Conservation (phyloP, 2,888 invertebrate species). For the Amblyjoppa proteus region DNA sequence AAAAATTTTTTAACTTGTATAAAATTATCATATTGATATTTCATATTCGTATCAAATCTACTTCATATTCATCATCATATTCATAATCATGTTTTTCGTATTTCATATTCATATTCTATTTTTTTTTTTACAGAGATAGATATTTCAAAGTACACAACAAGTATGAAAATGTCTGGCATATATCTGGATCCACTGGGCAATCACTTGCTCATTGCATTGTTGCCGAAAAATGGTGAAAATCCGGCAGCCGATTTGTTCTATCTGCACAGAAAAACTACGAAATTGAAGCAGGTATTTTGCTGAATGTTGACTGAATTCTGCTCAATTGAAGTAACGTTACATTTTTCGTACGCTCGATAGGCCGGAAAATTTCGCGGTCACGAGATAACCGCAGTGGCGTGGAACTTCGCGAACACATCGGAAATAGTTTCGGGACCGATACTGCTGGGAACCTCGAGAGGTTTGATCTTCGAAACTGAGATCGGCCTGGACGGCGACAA, state of each 20-base stretch:
- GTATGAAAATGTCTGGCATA: slow-evolving; percentile 88
- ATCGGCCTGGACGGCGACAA: slow-evolving; percentile 93
- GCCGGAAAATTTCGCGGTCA: slow-evolving; percentile 89
- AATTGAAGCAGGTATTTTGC: slow-evolving; percentile 87
- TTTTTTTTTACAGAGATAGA: slow-evolving; percentile 89
- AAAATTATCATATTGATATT: not conserved
- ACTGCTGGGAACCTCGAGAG: slow-evolving; percentile 95
- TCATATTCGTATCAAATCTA: no score
- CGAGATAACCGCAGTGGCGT: slow-evolving; percentile 96
- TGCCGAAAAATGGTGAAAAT: slow-evolving; percentile 87
- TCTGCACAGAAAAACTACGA: slow-evolving; percentile 91
- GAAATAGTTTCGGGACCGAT: slow-evolving; percentile 93
- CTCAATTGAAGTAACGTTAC: slow-evolving; percentile 15
- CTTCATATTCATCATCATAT: not conserved
- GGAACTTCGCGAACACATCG: slow-evolving; percentile 92
- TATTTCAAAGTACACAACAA: slow-evolving; percentile 88
- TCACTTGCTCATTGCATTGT: slow-evolving; percentile 92
- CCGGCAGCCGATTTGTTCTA: slow-evolving; percentile 92
- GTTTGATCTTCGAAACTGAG: slow-evolving; percentile 96
- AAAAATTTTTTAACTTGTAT: no score
- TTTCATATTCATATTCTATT: not conserved
- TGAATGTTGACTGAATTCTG: slow-evolving; percentile 16
- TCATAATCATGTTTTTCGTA: slow-evolving; percentile 1
- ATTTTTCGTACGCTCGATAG: slow-evolving; percentile 83
- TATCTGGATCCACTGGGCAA: slow-evolving; percentile 95